These are phyloP conservation scores for Nemoura dubitans DNA, from an alignment of 2,888 invertebrate species.

Conservation along the genomic window DNA sequence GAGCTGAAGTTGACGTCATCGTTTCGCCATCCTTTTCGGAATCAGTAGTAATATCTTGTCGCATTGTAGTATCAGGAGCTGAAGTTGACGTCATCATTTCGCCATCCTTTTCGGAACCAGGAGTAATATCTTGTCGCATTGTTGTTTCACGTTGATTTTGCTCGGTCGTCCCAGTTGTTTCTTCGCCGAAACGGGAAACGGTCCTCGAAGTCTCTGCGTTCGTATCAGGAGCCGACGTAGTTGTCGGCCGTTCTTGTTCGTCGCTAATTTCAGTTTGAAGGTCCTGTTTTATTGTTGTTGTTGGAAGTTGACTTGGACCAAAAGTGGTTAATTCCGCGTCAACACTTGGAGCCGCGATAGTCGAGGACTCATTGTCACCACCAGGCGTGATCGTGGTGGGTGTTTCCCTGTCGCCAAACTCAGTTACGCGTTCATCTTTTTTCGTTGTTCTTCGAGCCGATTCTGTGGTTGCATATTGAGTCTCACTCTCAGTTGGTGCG, in stretches of 20 bases:
- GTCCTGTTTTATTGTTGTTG: no score
- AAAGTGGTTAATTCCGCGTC: neutral
- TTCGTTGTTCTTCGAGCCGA: neutral
- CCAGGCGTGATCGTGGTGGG: neutral
- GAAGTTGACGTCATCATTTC: conserved; percentile 31
- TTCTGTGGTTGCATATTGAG: neutral
- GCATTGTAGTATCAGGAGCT: no score
- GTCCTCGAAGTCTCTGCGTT: neutral
- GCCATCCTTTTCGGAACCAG: no score
- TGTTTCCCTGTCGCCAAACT: neutral
- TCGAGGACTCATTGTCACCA: neutral
- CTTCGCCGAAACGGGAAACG: conserved; percentile 16
- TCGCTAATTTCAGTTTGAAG: no score
- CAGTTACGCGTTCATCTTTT: neutral
- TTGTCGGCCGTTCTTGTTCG: neutral
- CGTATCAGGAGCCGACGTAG: conserved; percentile 9
- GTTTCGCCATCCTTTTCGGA: no score
- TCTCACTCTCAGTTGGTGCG: neutral
- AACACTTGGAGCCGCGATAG: neutral
- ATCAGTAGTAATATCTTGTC: no score
- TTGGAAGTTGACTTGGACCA: neutral
- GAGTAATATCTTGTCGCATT: neutral
- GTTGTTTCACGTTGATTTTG: neutral
- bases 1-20: no score
- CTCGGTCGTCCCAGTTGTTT: neutral